A percentile compares a stretch with the other conserved stretches of the same genome.
phyloP scores from a whole-genome alignment of 1,140 invertebrate genomes.

The Macrobrachium rosenbergii region DNA sequence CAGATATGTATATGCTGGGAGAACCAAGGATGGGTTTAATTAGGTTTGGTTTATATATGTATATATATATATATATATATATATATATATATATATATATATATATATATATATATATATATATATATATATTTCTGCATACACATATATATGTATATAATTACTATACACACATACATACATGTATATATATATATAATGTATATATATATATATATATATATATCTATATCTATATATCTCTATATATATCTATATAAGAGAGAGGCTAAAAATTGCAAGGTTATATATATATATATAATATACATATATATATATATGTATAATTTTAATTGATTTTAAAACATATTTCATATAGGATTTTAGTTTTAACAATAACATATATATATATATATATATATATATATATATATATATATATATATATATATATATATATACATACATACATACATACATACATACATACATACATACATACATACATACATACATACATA shows the following conservation, averaged over 20 bases:
- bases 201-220: neutral
- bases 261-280: too few species aligned
- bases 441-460: neutral
- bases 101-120: slow-evolving; percentile 9
- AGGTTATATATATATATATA: neutral
- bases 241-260: neutral
- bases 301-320: neutral
- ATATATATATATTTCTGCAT: neutral
- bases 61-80: neutral
- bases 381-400: too few species aligned
- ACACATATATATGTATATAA: slow-evolving; percentile 7
- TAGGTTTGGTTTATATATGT: neutral
- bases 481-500: slow-evolving; percentile 19
- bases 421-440: neutral
- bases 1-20: too few species aligned
- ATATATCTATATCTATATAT: neutral
- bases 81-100: slow-evolving; percentile 3
- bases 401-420: slow-evolving; percentile 22
- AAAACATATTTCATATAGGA: too few species aligned
- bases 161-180: neutral
- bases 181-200: neutral
- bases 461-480: neutral
- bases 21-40: neutral
- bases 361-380: too few species aligned
- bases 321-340: too few species aligned